These are phyloP conservation scores for Tinamus guttatus DNA, from an alignment of 2,113 vertebrate species.

Conservation along the genomic window DNA sequence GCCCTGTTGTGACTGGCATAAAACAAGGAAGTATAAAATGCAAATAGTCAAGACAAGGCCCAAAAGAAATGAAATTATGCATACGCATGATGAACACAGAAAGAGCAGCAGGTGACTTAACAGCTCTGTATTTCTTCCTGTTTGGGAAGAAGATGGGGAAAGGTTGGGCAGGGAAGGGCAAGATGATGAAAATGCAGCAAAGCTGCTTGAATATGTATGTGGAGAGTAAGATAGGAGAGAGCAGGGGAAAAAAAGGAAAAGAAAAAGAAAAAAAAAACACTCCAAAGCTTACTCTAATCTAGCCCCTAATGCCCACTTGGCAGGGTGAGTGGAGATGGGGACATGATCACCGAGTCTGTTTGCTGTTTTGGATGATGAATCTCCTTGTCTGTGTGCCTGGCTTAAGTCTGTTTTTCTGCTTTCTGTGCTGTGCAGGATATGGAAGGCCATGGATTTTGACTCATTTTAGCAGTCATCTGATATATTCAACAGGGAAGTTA, in stretches of 20 bases:
- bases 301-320: not conserved
- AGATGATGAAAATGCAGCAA: not conserved
- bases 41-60: not conserved
- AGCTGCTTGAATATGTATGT: not conserved
- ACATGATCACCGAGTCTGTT: not conserved
- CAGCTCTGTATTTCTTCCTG: not conserved
- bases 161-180: not conserved
- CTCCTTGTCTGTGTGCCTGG: not conserved
- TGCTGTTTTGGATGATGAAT: not conserved
- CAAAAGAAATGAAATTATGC: not conserved
- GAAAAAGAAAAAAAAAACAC: not conserved
- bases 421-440: not conserved
- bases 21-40: not conserved
- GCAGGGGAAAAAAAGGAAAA: not conserved
- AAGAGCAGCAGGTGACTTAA: not conserved
- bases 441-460: slow-evolving; percentile 27
- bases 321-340: not conserved
- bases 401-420: slow-evolving; percentile 3
- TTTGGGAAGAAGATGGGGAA: not conserved
- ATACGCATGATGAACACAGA: not conserved
- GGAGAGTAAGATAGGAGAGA: not conserved
- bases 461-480: slow-evolving; percentile 50
- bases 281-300: not conserved
- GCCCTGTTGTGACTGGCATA: not conserved
- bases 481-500: slow-evolving; percentile 30